These are phyloP conservation scores for Melanaphis sacchari DNA, from an alignment of 1,140 invertebrate species.

Conservation along the genomic window DNA sequence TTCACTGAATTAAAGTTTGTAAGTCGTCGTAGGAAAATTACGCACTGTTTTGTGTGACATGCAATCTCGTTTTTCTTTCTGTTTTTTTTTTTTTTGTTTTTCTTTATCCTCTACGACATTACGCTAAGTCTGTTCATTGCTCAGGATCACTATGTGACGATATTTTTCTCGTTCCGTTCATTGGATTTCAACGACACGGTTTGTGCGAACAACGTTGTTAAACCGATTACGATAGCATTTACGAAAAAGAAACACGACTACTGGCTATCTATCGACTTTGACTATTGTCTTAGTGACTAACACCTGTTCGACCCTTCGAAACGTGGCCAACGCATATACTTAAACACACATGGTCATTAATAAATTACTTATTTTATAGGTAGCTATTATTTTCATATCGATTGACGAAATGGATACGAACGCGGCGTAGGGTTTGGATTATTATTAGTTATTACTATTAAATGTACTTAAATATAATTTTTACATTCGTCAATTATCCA, in stretches of 20 bases:
- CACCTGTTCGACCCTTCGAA: no score
- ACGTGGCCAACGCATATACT: not conserved
- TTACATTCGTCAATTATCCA: not conserved
- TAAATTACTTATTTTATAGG: not conserved
- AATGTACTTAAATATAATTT: not conserved
- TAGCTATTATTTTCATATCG: not conserved
- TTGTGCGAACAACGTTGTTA: not conserved
- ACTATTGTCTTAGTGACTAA: not conserved
- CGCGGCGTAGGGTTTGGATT: not conserved
- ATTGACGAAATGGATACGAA: not conserved
- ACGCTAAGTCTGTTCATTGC: not conserved
- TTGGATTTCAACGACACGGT: not conserved
- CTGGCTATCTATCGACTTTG: not conserved
- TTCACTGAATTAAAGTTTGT: not conserved
- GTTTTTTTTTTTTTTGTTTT: not conserved
- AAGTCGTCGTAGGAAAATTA: not conserved
- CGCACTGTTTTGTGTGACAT: not conserved
- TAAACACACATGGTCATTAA: not conserved
- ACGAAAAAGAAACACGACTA: not conserved
- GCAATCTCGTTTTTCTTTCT: not conserved
- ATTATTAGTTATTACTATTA: not conserved
- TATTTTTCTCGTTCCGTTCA: not conserved
- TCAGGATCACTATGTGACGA: no score
- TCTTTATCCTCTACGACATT: not conserved
- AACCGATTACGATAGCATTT: not conserved